Base-by-base conservation (phyloP, 2,888 invertebrate genomes). In the Leucophora obtusa region DNA sequence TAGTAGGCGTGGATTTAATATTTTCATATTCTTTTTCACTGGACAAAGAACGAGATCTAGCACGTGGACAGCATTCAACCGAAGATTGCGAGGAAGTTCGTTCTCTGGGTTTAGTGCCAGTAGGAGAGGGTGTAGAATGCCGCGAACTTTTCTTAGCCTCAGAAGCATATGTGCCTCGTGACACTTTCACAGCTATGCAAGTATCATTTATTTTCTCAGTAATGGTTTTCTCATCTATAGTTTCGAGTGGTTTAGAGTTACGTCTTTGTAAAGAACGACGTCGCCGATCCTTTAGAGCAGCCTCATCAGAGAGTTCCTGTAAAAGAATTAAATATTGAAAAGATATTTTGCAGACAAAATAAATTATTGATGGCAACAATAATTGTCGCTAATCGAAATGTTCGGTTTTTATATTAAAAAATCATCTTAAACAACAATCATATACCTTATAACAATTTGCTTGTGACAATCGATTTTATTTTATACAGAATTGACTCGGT, bases 251-350 rank as follows among this genome's bases (percentile, higher is more conserved):
- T 33, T 88, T 88, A 38, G 87, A 85, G 63, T 86, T 87, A 76
- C 87, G 88, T 17, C 88, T 85, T 51, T 88, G 87, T 76, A 87
- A 82, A 72, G 87, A 88, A 15, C 87, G 86, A 79, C 90, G 87
- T 82, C 87, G 85, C 87, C 89, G 87, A 86, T 90, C 89, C 83
- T 90, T 90, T 77, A 87, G 85, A 33, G 88, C 87, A 17, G 89
- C 88, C 74, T 92, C 92, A 83, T 92, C 92, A 14, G 92, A 91
- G 18, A 93, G 92, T 24, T 92, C 92, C 90, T 92, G 86, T 14
- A 54, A 7, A 8, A 5, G 28, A 17, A 33, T 17, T 53, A 28
- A 14, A 28, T 43, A 54, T 24, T 24, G 1, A 28, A 28, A 6
- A 28, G 1, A 28, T 28, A 28, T 28, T 28, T 6, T 28, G 4